Base-by-base conservation (phyloP, 2,113 vertebrate genomes). In the Mionectes macconnelli region DNA sequence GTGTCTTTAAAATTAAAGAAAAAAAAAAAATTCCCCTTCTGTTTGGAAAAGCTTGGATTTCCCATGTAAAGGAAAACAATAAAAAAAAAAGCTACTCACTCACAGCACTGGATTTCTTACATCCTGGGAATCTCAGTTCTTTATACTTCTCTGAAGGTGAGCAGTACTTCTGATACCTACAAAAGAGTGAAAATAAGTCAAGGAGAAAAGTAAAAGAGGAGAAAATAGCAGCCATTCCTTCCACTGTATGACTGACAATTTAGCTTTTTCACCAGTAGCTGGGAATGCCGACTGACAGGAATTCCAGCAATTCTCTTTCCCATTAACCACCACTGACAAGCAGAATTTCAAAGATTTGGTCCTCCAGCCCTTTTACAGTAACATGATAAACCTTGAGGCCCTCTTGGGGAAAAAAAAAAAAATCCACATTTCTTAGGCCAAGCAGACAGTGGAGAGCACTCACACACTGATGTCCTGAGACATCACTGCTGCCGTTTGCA, bases 41-140 rank as follows among this genome's bases (percentile, higher is more conserved):
- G 17, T 70, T 86, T 56, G 37, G 56, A 12, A 15, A 72, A 93
- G 33, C 68, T 52, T 59, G 19, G 40, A 37, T 63, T 92, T 78
- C 73, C 72, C 66, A 79, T 8, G 37, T 66, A 68, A 89, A 86
- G 35, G n/a, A 89, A 90, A 93, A 87, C 0, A 15, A 10, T 22
- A 66, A 35, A 28, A 57, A 47, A 30, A 30, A 44, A 27, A 21
- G 24, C 50, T 90, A 93, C 92, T 96, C 57, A 96, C 95, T 93
- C 49, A 93, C 69, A 92, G 66, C 28, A 76, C 55, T 64, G 70
- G 19, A 23, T 50, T 81, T 78, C 66, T 93, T 76, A 96, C 84
- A 93, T 96, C 69, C 80, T 76, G 40, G 73, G 28, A 75, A 69
- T 57, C 24, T 93, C 73, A 73, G 63, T 28, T n/a, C 13, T 83